Conservation (phyloP, 2,888 invertebrate genomes). For the Philereme transversata region DNA sequence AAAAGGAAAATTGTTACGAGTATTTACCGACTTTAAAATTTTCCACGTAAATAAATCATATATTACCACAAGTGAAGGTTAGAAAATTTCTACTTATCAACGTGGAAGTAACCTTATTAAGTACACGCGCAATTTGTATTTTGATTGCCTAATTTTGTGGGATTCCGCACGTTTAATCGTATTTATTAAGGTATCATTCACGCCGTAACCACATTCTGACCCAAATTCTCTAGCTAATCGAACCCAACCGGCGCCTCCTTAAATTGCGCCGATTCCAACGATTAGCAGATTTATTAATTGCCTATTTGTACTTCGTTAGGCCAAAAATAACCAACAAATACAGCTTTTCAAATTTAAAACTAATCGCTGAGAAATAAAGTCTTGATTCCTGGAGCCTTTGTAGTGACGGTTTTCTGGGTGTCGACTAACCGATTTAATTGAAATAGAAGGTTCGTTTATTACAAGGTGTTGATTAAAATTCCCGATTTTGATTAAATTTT, state of each 20-base stretch:
- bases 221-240: conserved; percentile 6
- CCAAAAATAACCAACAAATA: conserved; percentile 9
- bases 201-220: conserved; percentile 14
- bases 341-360: conserved; percentile 3
- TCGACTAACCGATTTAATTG: conserved; percentile 19
- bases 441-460: conserved; percentile 22
- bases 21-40: no score
- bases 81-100: no score
- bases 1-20: no score
- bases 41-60: no score
- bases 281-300: conserved; percentile 37
- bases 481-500: conserved; percentile 12
- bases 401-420: conserved; percentile 11
- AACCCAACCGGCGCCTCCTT: conserved; percentile 16
- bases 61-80: no score
- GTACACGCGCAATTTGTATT: neutral
- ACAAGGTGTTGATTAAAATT: conserved; percentile 17
- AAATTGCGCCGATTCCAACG: conserved; percentile 20
- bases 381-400: conserved; percentile 2
- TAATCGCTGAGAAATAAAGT: conserved; percentile 14
- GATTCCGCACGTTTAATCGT: neutral
- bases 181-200: neutral
- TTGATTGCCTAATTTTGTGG: conserved; percentile 2
- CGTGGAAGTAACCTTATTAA: no score
- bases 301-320: conserved; percentile 23